Evolutionary conservation across 2,888 invertebrate genomes (phyloP).

Genomic region (Acheta domesticus): DNA sequence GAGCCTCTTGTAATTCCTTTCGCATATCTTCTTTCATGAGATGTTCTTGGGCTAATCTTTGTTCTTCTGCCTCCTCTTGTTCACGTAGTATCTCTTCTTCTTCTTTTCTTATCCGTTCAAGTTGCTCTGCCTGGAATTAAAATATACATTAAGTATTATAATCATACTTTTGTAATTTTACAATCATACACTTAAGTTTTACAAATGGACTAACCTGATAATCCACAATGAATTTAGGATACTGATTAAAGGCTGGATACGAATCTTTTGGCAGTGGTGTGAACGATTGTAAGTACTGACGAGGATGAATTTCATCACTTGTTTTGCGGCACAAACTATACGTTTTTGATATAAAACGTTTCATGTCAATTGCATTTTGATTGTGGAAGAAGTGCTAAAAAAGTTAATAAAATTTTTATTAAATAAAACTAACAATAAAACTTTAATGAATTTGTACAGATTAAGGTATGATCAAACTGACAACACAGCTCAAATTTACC

Average conservation of each 20-base stretch:
- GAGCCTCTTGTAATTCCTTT: slow-evolving; percentile 40
- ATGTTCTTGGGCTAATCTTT: slow-evolving; percentile 30
- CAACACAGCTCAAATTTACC: not conserved
- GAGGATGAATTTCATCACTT: slow-evolving; percentile 62
- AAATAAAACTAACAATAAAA: too few species aligned
- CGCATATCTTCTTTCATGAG: slow-evolving; percentile 26
- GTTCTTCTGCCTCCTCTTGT: slow-evolving; percentile 25
- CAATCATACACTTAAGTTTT: not conserved
- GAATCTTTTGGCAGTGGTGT: slow-evolving; percentile 56
- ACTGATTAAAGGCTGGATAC: slow-evolving; percentile 72
- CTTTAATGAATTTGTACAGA: too few species aligned
- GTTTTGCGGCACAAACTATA: slow-evolving; percentile 60
- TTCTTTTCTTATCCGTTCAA: slow-evolving; percentile 35
- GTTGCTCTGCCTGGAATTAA: slow-evolving; percentile 30
- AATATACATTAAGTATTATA: not conserved
- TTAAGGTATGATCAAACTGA: not conserved
- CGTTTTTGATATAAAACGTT: slow-evolving; percentile 58
- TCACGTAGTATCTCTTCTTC: slow-evolving; percentile 34
- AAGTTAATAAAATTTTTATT: too few species aligned
- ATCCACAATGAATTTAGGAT: slow-evolving; percentile 68
- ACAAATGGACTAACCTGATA: slow-evolving; percentile 38
- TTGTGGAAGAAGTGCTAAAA: slow-evolving; percentile 63
- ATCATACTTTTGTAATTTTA: slow-evolving; percentile 11
- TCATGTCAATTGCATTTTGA: slow-evolving; percentile 68
- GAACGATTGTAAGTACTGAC: slow-evolving; percentile 60